Base-by-base conservation (phyloP, 1,140 invertebrate genomes). In the Sitophilus oryzae region DNA sequence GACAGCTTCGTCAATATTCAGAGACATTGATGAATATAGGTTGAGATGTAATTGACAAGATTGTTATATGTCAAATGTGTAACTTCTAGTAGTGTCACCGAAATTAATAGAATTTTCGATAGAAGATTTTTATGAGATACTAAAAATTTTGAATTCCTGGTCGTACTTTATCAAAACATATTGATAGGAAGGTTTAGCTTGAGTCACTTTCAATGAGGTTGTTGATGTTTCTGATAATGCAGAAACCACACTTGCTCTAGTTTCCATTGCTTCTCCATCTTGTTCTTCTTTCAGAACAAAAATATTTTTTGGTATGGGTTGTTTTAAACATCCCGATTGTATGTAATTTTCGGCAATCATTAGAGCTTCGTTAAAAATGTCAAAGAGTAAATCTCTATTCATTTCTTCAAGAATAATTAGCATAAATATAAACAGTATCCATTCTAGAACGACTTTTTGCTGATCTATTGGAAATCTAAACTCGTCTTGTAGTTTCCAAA, bases 401-500 rank as follows among this genome's bases (percentile, higher is more conserved):
- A 62, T 48, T 15, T 42, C 53, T 8, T 55, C 50, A 66, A 62
- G 58, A 40, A 51, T 58, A 19, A 71, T 61, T 11, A 71, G 37
- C 22, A 62, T 58, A 35, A 71, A 54, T 2, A 67, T 34, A 47
- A 55, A 66, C 5, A 68, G 36, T 37, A 71, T 22, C 69, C 69
- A 71, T 34, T 63, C 59, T 25, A 71, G 55, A 14, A 69, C 52
- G 19, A 58, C 41, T 56, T 64, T 66, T 49, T 70, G 69, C 9
- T 65, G 23, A 2, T 23, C 8, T 11, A 59, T 49, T 1, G 52
- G 30, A 37, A 71, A 68, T 25, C 53, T 34, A 52, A 58, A 71
- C 34, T 69, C 62, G 59, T 71, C 68, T 53, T 71, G 69, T 3
- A 58, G 16, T 45, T 59, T 64, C 68, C 68, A 70, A 9, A 71